Percentiles rank a stretch among this genome's conserved stretches.
Evolutionary conservation across 2,797 vertebrate species (phyloP).

Genomic region (Ceryle rudis): DNA sequence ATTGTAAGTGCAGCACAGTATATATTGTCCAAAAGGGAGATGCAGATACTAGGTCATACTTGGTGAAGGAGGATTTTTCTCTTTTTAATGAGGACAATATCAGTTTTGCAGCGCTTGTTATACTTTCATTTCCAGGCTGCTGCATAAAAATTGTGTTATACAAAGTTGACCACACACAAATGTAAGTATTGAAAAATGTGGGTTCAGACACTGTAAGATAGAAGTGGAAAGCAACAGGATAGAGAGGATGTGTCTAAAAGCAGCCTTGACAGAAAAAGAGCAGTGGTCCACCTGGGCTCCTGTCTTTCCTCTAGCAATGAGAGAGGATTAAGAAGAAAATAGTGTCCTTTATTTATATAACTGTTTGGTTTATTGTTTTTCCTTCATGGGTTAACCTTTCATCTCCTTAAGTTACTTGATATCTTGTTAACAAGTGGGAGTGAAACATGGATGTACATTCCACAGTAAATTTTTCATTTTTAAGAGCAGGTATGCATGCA

Average conservation of each 20-base stretch:
- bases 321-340: neutral
- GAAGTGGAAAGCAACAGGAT: neutral
- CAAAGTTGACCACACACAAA: neutral
- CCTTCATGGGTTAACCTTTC: neutral
- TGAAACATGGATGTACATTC: neutral
- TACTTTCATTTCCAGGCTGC: neutral
- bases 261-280: neutral
- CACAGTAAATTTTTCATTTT: neutral
- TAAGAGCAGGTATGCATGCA: neutral
- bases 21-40: constrained; percentile 41
- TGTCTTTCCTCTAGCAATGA: neutral
- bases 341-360: neutral
- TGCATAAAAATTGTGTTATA: neutral
- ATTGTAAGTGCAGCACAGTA: neutral
- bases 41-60: neutral
- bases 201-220: neutral
- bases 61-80: constrained; percentile 12
- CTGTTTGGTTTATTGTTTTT: neutral
- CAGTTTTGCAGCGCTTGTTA: constrained; percentile 1
- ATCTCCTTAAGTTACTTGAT: neutral
- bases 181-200: neutral
- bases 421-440: neutral
- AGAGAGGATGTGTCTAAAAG: neutral
- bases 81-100: constrained; percentile 29
- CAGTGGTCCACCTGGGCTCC: neutral